Percentiles rank a stretch among this genome's conserved stretches.
Conservation (phyloP, 2,888 invertebrate genomes). For the Lycophotia porphyrea region DNA sequence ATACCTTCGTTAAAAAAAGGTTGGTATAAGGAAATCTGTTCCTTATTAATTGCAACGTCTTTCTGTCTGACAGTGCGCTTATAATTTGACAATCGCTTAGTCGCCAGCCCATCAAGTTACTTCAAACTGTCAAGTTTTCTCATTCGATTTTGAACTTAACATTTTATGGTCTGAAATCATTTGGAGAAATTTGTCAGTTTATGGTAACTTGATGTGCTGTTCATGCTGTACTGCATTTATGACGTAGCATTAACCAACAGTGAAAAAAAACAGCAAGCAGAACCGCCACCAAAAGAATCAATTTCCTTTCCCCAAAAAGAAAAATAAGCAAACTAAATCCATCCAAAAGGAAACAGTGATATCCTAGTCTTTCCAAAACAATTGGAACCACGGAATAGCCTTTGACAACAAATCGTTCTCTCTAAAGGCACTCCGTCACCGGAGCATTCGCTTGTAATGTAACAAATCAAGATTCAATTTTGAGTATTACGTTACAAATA, state of each 20-base stretch:
- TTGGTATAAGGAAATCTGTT: neutral
- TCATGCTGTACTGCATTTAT: neutral
- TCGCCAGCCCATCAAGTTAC: too few species aligned
- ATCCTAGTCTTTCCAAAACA: constrained; percentile 29
- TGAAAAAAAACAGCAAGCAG: too few species aligned
- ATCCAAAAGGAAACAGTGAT: constrained; percentile 19
- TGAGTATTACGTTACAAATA: neutral
- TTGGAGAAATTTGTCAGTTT: too few species aligned
- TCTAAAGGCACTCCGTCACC: constrained; percentile 2
- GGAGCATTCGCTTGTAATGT: neutral
- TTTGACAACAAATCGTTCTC: constrained; percentile 48
- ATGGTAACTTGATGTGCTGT: too few species aligned
- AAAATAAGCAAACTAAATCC: constrained; percentile 28
- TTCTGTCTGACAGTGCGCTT: neutral
- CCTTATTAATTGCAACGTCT: neutral
- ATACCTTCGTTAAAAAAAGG: constrained; percentile 1
- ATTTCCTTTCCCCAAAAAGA: neutral
- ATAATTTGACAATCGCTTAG: neutral
- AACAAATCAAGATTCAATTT: neutral
- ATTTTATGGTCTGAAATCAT: too few species aligned
- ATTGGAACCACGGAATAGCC: constrained; percentile 24
- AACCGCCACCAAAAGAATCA: neutral
- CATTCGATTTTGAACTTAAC: too few species aligned
- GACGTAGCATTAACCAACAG: neutral
- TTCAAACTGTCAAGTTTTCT: too few species aligned